These are phyloP conservation scores for Ochotona curzoniae DNA, from an alignment of 2,113 vertebrate species.

Conservation along the genomic window DNA sequence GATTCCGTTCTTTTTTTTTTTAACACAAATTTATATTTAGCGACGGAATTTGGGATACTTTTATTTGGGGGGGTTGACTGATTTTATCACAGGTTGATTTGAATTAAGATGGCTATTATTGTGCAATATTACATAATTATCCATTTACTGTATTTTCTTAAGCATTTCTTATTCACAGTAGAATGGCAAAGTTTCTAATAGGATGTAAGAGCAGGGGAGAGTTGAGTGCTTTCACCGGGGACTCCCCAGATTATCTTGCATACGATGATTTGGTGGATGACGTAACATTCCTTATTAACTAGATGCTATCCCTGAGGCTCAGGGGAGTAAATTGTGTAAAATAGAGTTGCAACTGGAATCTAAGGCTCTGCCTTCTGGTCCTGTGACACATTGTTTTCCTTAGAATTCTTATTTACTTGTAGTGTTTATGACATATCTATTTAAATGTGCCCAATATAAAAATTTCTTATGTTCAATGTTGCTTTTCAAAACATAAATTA, in stretches of 20 bases:
- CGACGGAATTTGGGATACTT: neutral
- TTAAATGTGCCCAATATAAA: conserved; percentile 1
- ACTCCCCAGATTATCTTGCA: neutral
- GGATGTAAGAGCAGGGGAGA: neutral
- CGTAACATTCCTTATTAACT: neutral
- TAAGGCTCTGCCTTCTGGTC: neutral
- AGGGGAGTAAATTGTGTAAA: neutral
- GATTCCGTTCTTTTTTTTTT: neutral
- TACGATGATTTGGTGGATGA: neutral
- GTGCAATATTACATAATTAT: neutral
- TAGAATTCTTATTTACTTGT: conserved; percentile 24
- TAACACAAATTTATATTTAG: neutral
- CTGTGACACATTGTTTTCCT: neutral
- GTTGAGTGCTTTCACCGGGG: neutral
- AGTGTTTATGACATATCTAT: neutral
- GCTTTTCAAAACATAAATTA: conserved; percentile 24
- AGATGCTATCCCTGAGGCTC: neutral
- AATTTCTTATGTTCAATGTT: conserved; percentile 16
- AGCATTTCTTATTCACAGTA: neutral
- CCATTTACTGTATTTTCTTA: neutral
- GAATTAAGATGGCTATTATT: neutral
- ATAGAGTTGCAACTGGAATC: neutral
- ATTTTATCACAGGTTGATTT: neutral
- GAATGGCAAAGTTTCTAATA: neutral
- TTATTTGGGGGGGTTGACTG: neutral